phyloP scores from a whole-genome alignment of 2,797 vertebrate genomes.

The Rhinophrynus dorsalis region DNA sequence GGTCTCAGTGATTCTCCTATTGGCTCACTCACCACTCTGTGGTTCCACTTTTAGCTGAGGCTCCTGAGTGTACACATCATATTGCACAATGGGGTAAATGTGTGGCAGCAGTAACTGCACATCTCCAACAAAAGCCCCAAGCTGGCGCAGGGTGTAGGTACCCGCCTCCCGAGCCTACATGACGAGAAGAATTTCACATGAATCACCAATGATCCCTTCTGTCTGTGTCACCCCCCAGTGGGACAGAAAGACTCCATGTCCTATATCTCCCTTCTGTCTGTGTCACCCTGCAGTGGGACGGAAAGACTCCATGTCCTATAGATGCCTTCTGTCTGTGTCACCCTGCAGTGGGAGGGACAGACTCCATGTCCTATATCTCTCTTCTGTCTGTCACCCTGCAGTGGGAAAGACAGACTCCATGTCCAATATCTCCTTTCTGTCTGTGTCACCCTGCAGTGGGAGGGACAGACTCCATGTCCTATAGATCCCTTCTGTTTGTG shows the following conservation, averaged over 20 bases:
- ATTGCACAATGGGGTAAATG: conserved; percentile 89
- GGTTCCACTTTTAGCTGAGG: conserved; percentile 93
- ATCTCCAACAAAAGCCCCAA: conserved; percentile 81
- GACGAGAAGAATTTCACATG: not conserved
- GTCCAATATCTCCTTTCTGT: not conserved
- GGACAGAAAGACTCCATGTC: too few relatives aligned
- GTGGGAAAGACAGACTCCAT: not conserved
- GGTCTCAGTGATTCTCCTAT: too few relatives aligned
- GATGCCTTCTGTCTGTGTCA: not conserved
- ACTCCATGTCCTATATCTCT: not conserved
- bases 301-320: not conserved
- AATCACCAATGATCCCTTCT: too few relatives aligned
- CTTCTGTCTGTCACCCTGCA: not conserved
- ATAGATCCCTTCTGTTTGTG: not conserved
- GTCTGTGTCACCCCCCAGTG: too few relatives aligned
- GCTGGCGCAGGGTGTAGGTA: conserved; percentile 88
- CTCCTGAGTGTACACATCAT: conserved; percentile 96
- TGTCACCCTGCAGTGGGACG: not conserved
- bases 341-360: not conserved
- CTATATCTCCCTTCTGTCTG: not conserved
- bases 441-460: not conserved
- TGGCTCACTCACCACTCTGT: conserved; percentile 80
- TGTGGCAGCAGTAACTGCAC: conserved; percentile 90
- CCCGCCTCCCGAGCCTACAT: conserved; percentile 84
- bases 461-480: not conserved